Base-by-base conservation (phyloP, 2,888 invertebrate species). In the Tortrix viridana region DNA sequence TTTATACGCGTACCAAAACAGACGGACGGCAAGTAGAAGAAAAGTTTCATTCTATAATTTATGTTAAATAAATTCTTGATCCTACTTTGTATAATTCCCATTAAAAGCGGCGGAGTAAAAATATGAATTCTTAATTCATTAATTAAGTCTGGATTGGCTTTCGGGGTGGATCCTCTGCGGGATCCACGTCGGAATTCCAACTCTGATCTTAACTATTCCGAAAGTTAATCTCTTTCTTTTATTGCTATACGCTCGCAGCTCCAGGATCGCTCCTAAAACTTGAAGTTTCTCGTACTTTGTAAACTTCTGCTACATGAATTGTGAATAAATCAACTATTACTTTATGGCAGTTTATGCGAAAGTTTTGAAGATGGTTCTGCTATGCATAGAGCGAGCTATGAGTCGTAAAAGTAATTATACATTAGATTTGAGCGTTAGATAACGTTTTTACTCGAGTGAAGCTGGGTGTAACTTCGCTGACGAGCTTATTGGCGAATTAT, bases 211-310 rank as follows among this genome's bases (percentile, higher is more conserved):
- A 55, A 55, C 44, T 54, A 20, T 55, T 55, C 22, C n/a, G 19
- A 19, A 12, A 55, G 55, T 55, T 55, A 55, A 55, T 46, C 55
- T 26, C 55, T 19, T 52, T 55, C 32, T 55, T 44, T 55, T 55
- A 55, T 55, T 55, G 55, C 41, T 7, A 6, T 12, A 43, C 38
- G 53, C 22, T 38, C n/a, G 16, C 19, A 22, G 16, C 6, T 18
- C 26, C 26, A 26, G 53, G 14, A 37, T 9, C 41, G 43, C 19
- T 55, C 26, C 55, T 26, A 50, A 47, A 54, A 55, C 44, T 55
- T 55, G 18, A 26, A 49, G 49, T 43, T 37, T 38, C 54, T 54
- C 18, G 43, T 16, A 55, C 19, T 46, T 46, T 46, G 55, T 55
- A 46, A 44, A 46, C 55, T 52, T 37, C 6, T 14, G 44, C 44